Conservation (phyloP, 2,797 vertebrate genomes). For the Vireo griseus region DNA sequence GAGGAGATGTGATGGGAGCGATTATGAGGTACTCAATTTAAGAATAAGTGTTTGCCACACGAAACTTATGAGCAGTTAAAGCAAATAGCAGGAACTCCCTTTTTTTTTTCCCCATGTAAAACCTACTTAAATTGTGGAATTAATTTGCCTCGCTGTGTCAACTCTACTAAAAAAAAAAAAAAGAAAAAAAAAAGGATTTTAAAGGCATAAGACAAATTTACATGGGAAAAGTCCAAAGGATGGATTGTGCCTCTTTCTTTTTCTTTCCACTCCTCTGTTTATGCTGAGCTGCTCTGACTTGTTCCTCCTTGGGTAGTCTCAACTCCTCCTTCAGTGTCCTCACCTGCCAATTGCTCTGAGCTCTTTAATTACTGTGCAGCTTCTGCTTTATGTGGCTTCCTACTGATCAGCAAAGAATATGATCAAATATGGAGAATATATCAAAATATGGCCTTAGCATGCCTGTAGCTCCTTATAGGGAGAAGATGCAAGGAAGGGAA, state of each 20-base stretch:
- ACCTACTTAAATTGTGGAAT: not conserved
- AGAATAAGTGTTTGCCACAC: not conserved
- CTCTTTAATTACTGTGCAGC: not conserved
- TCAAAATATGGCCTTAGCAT: not conserved
- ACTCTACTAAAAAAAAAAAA: not conserved
- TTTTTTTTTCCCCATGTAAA: rapidly evolving
- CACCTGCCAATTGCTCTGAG: not conserved
- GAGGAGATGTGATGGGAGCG: not conserved
- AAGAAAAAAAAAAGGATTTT: not conserved
- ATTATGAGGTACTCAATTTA: not conserved
- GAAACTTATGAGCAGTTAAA: slow-evolving; percentile 1
- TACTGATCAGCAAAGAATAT: not conserved
- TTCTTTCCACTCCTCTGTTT: not conserved
- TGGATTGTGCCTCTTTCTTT: not conserved
- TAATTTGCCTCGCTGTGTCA: not conserved
- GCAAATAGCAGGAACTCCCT: not conserved
- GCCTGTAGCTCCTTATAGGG: not conserved
- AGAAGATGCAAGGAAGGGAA: not conserved
- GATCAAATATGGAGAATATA: not conserved
- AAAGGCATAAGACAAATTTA: not conserved
- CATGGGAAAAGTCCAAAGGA: not conserved
- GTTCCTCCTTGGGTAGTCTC: not conserved
- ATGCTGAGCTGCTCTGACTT: not conserved
- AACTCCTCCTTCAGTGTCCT: not conserved
- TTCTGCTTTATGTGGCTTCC: not conserved